A percentile compares a stretch with the other conserved stretches of the same genome.
These are phyloP conservation scores for Cheilosia urbana DNA, from an alignment of 2,888 invertebrate species.

Conservation along the genomic window DNA sequence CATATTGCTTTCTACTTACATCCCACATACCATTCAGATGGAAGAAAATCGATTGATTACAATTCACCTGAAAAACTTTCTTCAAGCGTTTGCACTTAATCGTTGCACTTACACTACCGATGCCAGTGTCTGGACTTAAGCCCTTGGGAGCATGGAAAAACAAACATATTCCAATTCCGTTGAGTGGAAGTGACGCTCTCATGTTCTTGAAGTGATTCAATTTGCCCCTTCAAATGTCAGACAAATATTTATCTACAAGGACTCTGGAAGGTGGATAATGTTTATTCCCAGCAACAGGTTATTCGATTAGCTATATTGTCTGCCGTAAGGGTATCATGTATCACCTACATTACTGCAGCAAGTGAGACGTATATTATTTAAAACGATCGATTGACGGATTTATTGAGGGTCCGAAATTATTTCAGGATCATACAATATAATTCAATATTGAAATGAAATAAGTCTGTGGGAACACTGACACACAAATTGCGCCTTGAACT, in stretches of 20 bases:
- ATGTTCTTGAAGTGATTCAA: slow-evolving; percentile 32
- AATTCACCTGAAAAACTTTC: not conserved
- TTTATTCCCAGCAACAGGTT: slow-evolving; percentile 2
- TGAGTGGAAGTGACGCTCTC: slow-evolving; percentile 6
- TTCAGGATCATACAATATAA: not conserved
- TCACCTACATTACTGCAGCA: not conserved
- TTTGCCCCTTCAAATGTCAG: slow-evolving; percentile 19
- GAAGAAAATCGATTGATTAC: too few relatives aligned
- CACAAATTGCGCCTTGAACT: not conserved
- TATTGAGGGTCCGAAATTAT: slow-evolving; percentile 12
- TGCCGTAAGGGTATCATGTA: not conserved
- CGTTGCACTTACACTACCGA: not conserved
- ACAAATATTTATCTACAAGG: slow-evolving; percentile 27
- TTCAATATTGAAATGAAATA: not conserved
- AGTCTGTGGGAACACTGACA: too few relatives aligned
- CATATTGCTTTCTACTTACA: too few relatives aligned
- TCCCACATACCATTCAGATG: too few relatives aligned
- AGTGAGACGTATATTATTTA: not conserved
- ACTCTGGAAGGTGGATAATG: not conserved
- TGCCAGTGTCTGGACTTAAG: not conserved
- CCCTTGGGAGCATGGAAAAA: not conserved
- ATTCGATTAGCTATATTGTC: slow-evolving; percentile 1
- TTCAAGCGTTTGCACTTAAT: not conserved
- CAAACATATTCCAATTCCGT: slow-evolving; percentile 21
- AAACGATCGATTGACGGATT: slow-evolving; percentile 7